phyloP scores from a whole-genome alignment of 2,888 invertebrate species.

The Petrophora chlorosata region DNA sequence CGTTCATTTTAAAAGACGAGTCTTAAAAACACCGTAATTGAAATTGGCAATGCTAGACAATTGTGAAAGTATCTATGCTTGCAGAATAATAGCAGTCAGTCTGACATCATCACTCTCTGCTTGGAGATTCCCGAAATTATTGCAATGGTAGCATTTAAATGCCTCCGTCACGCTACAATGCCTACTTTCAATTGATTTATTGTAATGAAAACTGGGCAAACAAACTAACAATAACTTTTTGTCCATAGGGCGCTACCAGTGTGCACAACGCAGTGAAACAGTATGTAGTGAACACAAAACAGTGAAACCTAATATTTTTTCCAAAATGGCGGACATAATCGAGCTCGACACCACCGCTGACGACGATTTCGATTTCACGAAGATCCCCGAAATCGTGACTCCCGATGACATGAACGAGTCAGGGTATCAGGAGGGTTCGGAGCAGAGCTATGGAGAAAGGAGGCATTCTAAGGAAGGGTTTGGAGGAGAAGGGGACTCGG shows the following conservation, averaged over 20 bases:
- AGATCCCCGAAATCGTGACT: constrained; percentile 75
- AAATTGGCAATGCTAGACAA: too few relatives aligned
- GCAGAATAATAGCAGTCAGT: too few relatives aligned
- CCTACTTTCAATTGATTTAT: background rate
- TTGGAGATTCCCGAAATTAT: too few relatives aligned
- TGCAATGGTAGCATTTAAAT: too few relatives aligned
- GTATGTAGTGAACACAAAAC: constrained; percentile 68
- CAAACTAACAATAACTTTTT: constrained; percentile 34
- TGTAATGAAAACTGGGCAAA: background rate
- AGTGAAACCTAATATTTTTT: constrained; percentile 33
- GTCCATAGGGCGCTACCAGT: constrained; percentile 68
- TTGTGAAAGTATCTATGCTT: too few relatives aligned
- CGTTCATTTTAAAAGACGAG: too few relatives aligned
- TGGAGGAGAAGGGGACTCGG: constrained; percentile 75
- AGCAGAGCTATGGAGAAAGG: constrained; percentile 73
- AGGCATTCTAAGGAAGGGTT: constrained; percentile 76
- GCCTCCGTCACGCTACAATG: background rate
- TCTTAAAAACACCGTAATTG: too few relatives aligned
- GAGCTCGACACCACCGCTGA: constrained; percentile 59
- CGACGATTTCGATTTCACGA: constrained; percentile 71
- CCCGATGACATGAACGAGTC: constrained; percentile 79
- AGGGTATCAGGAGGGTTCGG: constrained; percentile 76
- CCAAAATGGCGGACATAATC: constrained; percentile 66
- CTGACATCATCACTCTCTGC: too few relatives aligned
- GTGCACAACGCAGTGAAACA: constrained; percentile 56